A percentile compares a stretch with the other conserved stretches of the same genome.
These are phyloP conservation scores for Nibea albiflora DNA, from an alignment of 2,113 vertebrate species.

Conservation along the genomic window DNA sequence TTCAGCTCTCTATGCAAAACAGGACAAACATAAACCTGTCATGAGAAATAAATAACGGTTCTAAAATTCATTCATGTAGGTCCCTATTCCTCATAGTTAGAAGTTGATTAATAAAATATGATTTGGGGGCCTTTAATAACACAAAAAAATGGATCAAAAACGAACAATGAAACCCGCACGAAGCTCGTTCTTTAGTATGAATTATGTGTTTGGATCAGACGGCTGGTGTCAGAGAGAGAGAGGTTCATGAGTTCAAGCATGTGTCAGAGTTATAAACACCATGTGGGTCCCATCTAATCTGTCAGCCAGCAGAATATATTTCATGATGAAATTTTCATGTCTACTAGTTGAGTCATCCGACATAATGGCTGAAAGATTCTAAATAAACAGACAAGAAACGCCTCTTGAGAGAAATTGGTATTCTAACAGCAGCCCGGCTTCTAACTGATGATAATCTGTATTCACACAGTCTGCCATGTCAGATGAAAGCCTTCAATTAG, in stretches of 20 bases:
- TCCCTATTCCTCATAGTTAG: not conserved
- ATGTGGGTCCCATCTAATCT: slow-evolving; percentile 35
- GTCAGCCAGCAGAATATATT: slow-evolving; percentile 24
- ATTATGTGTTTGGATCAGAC: slow-evolving; percentile 4
- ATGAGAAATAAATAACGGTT: not conserved
- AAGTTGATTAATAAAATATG: not conserved
- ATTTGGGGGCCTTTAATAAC: not conserved
- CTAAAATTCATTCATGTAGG: not conserved
- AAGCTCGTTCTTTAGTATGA: slow-evolving; percentile 13
- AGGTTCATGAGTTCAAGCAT: slow-evolving; percentile 32
- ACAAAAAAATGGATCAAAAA: not conserved
- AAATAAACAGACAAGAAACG: slow-evolving; percentile 46
- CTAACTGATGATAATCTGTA: slow-evolving; percentile 74
- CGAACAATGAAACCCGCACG: not conserved
- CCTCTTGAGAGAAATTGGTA: slow-evolving; percentile 64
- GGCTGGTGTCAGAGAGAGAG: slow-evolving; percentile 19
- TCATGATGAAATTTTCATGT: slow-evolving; percentile 29
- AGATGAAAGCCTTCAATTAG: slow-evolving; percentile 81
- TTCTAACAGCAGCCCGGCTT: slow-evolving; percentile 56
- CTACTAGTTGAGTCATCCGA: slow-evolving; percentile 39
- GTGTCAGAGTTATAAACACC: slow-evolving; percentile 29
- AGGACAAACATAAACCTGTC: not conserved
- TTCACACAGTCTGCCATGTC: slow-evolving; percentile 72
- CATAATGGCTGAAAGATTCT: slow-evolving; percentile 37
- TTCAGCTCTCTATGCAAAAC: not conserved